These are phyloP conservation scores for Cetonia aurata DNA, from an alignment of 2,888 invertebrate genomes.

Conservation along the genomic window DNA sequence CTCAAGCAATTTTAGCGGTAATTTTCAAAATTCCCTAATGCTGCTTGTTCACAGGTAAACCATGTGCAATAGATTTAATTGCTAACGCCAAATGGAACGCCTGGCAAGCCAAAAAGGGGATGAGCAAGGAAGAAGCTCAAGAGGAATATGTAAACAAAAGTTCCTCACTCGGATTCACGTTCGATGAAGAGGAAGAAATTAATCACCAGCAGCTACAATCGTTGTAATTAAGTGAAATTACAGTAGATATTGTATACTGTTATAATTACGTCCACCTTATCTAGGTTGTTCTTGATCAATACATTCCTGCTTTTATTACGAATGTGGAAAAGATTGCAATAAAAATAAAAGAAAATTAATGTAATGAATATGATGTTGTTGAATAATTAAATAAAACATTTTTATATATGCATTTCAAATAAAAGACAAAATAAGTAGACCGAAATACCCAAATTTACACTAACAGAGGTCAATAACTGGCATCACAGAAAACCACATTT, in stretches of 20 bases:
- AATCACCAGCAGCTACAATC: no score
- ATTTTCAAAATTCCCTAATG: slow-evolving; percentile 51
- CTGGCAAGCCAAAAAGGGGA: slow-evolving; percentile 87
- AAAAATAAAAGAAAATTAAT: not conserved
- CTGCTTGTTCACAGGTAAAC: slow-evolving; percentile 74
- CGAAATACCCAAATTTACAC: no score
- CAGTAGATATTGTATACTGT: no score
- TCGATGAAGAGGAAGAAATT: not conserved
- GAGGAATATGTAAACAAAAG: slow-evolving; percentile 84
- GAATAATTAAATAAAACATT: not conserved
- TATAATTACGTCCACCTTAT: no score
- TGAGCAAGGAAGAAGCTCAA: slow-evolving; percentile 81
- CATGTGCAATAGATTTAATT: slow-evolving; percentile 92
- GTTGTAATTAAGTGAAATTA: no score
- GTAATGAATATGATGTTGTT: not conserved
- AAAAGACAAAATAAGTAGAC: no score
- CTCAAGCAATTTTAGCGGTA: not conserved
- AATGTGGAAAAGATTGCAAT: not conserved
- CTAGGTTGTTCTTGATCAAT: no score
- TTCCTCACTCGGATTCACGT: slow-evolving; percentile 66
- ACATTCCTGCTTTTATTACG: not conserved
- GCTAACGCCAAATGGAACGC: slow-evolving; percentile 97
- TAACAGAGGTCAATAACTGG: no score
- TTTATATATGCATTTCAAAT: no score
- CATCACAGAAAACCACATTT: no score